Evolutionary conservation across 2,113 vertebrate species (phyloP).

Genomic region (Cygnus atratus): DNA sequence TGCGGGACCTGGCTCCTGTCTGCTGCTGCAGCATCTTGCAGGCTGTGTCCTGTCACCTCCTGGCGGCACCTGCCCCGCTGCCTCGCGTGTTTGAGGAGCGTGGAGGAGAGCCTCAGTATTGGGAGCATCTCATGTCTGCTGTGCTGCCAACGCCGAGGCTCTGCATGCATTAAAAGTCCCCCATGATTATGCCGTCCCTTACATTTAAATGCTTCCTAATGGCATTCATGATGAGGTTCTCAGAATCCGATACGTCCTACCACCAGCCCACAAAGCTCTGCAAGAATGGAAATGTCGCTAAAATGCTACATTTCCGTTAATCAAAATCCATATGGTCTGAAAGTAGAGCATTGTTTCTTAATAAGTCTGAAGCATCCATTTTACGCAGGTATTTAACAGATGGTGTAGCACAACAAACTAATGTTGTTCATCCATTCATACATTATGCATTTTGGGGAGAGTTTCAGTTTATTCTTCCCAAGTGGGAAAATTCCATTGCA

Average conservation of each 20-base stretch:
- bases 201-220: neutral
- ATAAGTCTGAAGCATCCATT: constrained; percentile 61
- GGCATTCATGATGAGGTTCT: neutral
- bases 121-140: neutral
- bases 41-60: neutral
- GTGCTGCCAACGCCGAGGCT: neutral
- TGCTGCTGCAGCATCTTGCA: too few relatives aligned
- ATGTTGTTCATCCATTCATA: constrained; percentile 51
- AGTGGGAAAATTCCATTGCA: constrained; percentile 57
- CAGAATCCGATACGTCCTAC: neutral
- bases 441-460: constrained; percentile 46
- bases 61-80: rapidly evolving
- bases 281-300: neutral
- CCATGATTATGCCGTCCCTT: neutral
- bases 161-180: neutral
- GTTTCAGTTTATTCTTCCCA: constrained; percentile 51
- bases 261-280: constrained; percentile 1
- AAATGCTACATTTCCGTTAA: constrained; percentile 29
- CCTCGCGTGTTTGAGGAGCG: rapidly evolving
- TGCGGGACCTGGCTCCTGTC: too few relatives aligned
- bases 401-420: constrained; percentile 49
- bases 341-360: constrained; percentile 23
- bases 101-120: neutral
- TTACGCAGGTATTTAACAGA: constrained; percentile 73
- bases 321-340: constrained; percentile 40